These are phyloP conservation scores for Epirrhoe alternata DNA, from an alignment of 2,888 invertebrate species.

Conservation along the genomic window DNA sequence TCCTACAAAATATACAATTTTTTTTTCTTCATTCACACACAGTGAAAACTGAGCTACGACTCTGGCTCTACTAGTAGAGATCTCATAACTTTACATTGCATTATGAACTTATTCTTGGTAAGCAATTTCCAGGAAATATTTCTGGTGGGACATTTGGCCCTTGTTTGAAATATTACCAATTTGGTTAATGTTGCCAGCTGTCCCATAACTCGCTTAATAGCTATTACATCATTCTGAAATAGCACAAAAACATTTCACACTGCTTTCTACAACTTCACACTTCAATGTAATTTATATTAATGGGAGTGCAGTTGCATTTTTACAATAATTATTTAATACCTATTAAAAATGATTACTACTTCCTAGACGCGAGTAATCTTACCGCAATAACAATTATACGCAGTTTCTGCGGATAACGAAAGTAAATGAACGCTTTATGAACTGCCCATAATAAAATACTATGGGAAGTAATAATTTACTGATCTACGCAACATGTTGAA, in stretches of 20 bases:
- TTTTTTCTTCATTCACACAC: too few relatives aligned
- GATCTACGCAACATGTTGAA: neutral
- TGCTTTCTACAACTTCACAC: neutral
- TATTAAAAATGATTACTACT: slow-evolving; percentile 2
- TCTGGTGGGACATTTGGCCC: too few relatives aligned
- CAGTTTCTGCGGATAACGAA: slow-evolving; percentile 18
- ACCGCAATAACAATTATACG: neutral
- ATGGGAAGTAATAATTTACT: slow-evolving; percentile 27
- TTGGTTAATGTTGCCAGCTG: too few relatives aligned
- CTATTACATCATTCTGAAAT: neutral
- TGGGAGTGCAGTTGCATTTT: neutral
- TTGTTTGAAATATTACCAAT: too few relatives aligned
- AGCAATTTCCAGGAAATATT: too few relatives aligned
- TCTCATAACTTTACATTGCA: too few relatives aligned
- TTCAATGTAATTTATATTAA: neutral
- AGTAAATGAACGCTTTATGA: slow-evolving; percentile 9
- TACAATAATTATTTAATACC: neutral
- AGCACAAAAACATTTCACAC: neutral
- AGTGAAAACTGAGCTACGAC: too few relatives aligned
- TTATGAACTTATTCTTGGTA: too few relatives aligned
- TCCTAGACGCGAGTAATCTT: neutral
- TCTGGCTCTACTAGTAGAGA: too few relatives aligned
- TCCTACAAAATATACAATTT: too few relatives aligned
- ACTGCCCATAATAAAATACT: slow-evolving; percentile 17
- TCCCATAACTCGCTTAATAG: neutral